These are phyloP conservation scores for Agrochola lota DNA, from an alignment of 2,888 invertebrate genomes.

Conservation along the genomic window DNA sequence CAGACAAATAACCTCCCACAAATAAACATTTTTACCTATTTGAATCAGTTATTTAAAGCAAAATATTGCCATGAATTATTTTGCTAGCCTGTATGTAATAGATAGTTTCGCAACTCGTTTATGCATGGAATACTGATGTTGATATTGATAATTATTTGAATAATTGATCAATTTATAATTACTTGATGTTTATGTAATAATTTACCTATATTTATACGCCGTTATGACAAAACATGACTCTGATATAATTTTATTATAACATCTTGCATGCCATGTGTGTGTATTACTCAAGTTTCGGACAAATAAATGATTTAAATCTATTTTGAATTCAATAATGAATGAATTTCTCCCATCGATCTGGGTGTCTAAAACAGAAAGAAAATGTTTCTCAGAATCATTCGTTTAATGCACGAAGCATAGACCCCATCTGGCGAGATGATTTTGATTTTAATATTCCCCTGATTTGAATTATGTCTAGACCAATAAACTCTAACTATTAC, in stretches of 20 bases:
- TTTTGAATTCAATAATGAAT: background rate
- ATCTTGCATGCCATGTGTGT: no score
- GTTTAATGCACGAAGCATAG: background rate
- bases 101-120: background rate
- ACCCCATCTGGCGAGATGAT: slow-evolving; percentile 7
- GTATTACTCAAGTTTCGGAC: no score
- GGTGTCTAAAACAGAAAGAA: background rate
- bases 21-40: no score
- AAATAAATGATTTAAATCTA: no score
- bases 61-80: background rate
- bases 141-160: no score
- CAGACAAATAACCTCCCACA: no score
- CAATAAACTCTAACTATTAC: slow-evolving; percentile 5
- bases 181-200: no score
- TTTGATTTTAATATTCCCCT: slow-evolving; percentile 17
- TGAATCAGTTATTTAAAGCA: background rate
- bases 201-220: no score
- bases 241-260: no score
- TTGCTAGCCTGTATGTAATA: background rate
- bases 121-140: no score
- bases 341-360: background rate
- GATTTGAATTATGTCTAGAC: slow-evolving; percentile 27
- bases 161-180: no score
- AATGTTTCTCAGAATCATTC: slow-evolving; percentile 6
- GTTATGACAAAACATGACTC: no score